Evolutionary conservation across 2,888 invertebrate species (phyloP).

Genomic region (Hedychridium roseum): DNA sequence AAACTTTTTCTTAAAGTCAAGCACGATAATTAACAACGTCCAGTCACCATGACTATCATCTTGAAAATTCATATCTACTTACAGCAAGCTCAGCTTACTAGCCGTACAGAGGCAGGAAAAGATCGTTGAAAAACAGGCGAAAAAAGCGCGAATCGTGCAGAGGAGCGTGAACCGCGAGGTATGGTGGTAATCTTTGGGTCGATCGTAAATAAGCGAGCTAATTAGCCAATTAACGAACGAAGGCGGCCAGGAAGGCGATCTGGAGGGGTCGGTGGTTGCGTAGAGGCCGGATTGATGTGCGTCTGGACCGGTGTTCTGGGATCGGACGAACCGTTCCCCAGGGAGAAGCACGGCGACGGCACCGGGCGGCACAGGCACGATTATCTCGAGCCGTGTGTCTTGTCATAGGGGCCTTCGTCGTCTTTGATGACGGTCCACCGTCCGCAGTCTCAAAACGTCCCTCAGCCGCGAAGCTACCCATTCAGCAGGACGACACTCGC

Average conservation of each 20-base stretch:
- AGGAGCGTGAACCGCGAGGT: conserved; percentile 28
- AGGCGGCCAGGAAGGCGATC: conserved; percentile 24
- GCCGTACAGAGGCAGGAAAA: too few species aligned
- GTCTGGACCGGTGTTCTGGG: conserved; percentile 37
- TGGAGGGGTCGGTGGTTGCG: background rate
- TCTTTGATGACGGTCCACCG: conserved; percentile 7
- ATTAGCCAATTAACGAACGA: conserved; percentile 44
- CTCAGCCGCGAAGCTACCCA: conserved; percentile 36
- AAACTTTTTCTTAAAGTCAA: too few species aligned
- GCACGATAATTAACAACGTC: too few species aligned
- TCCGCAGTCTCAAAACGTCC: conserved; percentile 39
- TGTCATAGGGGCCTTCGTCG: conserved; percentile 23
- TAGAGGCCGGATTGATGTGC: background rate
- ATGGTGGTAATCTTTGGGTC: too few species aligned
- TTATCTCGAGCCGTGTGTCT: conserved; percentile 42
- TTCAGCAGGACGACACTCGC: conserved; percentile 13
- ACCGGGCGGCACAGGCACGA: conserved; percentile 59
- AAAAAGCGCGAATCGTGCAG: conserved; percentile 21
- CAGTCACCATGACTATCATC: too few species aligned
- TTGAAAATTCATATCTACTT: too few species aligned
- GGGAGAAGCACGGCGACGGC: conserved; percentile 51
- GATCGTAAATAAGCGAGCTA: conserved; percentile 42
- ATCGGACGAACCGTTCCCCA: conserved; percentile 29
- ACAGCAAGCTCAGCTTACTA: too few species aligned
- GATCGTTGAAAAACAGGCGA: conserved; percentile 8